Evolutionary conservation across 1,140 invertebrate genomes (phyloP).

Genomic region (Orius laevigatus): DNA sequence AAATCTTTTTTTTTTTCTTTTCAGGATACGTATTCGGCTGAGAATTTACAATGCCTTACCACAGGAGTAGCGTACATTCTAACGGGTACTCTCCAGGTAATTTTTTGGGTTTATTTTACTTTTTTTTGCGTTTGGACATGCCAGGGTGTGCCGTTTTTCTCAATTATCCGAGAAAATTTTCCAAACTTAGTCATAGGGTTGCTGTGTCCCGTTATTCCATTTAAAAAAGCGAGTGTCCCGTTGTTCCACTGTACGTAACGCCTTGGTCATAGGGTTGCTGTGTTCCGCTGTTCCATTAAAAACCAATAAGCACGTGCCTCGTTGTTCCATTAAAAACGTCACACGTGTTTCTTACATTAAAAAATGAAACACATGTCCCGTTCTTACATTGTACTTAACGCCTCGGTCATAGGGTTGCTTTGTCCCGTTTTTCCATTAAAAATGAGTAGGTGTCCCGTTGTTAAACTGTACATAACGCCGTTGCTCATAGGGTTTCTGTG

Average conservation of each 20-base stretch:
- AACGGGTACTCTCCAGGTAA: conserved; percentile 23
- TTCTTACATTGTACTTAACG: neutral
- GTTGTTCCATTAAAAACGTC: too few relatives aligned
- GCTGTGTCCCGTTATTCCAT: neutral
- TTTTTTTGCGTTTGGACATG: neutral
- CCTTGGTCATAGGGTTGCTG: neutral
- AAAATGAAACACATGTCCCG: too few relatives aligned
- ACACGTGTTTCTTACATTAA: too few relatives aligned
- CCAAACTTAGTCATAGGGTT: neutral
- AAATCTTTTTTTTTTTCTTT: too few relatives aligned
- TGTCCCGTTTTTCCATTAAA: too few relatives aligned
- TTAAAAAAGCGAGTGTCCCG: neutral
- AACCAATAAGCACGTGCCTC: neutral
- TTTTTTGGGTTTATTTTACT: too few relatives aligned
- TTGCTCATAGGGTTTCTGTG: too few relatives aligned
- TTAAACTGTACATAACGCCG: neutral
- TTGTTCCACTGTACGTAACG: too few relatives aligned
- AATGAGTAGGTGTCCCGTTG: too few relatives aligned
- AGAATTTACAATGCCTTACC: conserved; percentile 19
- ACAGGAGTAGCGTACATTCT: conserved; percentile 22
- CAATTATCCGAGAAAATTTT: neutral
- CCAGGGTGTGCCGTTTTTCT: neutral
- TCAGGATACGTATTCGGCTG: too few relatives aligned
- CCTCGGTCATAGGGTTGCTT: too few relatives aligned
- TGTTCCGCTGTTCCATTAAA: neutral